Conservation (phyloP, 2,113 vertebrate species). For the Urocynchramus pylzowi region DNA sequence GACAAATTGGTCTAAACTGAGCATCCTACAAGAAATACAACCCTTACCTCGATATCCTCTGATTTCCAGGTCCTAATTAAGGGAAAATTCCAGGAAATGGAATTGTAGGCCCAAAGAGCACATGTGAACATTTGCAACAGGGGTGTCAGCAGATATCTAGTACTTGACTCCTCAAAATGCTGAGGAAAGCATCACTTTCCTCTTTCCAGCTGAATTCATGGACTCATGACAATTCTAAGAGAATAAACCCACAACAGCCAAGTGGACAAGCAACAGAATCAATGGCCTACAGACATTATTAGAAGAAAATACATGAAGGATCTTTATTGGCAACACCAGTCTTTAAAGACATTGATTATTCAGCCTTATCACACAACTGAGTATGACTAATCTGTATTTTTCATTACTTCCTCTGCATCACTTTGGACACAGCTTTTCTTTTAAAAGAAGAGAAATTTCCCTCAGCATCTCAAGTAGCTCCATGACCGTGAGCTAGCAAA, state of each 20-base stretch:
- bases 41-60: fast-evolving
- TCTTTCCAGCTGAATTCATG: background rate
- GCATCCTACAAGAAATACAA: background rate
- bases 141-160: too few species aligned
- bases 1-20: background rate
- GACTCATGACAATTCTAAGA: background rate
- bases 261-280: background rate
- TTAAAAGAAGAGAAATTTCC: background rate
- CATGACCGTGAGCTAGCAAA: too few species aligned
- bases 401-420: background rate
- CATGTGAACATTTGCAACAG: fast-evolving
- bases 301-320: background rate
- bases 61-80: background rate
- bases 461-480: too few species aligned
- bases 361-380: background rate
- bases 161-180: background rate
- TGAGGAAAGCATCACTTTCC: background rate
- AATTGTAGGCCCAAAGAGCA: background rate
- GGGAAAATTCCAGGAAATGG: background rate
- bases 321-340: background rate
- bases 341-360: background rate
- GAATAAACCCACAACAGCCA: background rate
- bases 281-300: background rate
- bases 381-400: background rate
- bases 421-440: background rate